Evolutionary conservation across 1,140 invertebrate genomes (phyloP).

Genomic region (Drosophila triauraria): DNA sequence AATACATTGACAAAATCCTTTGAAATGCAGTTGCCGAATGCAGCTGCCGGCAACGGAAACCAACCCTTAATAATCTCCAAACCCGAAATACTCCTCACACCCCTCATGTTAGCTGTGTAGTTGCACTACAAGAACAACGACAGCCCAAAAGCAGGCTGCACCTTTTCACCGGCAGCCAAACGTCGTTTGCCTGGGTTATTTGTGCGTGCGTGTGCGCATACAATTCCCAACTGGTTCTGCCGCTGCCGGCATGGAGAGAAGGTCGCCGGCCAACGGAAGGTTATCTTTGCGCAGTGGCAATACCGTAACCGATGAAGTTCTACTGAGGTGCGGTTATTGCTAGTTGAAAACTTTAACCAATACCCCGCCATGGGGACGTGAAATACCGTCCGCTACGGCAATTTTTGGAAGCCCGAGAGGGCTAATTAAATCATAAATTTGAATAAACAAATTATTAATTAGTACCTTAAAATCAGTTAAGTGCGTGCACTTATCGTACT

Average conservation of each 20-base stretch:
- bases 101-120: neutral
- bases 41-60: conserved; percentile 1
- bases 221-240: conserved; percentile 66
- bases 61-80: conserved; percentile 1
- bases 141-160: conserved; percentile 59
- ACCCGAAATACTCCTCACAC: neutral
- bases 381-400: conserved; percentile 95
- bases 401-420: conserved; percentile 91
- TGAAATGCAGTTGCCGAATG: neutral
- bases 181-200: conserved; percentile 15
- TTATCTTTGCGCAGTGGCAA: conserved; percentile 86
- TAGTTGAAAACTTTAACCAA: conserved; percentile 83
- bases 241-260: conserved; percentile 26
- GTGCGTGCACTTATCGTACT: no score
- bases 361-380: conserved; percentile 90
- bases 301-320: conserved; percentile 77
- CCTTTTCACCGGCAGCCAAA: conserved; percentile 6
- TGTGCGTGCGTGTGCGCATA: conserved; percentile 36
- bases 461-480: no score
- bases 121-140: conserved; percentile 15
- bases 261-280: neutral
- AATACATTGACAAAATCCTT: neutral
- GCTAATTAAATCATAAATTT: conserved; percentile 68
- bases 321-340: conserved; percentile 81
- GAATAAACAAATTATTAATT: neutral